These are phyloP conservation scores for Lycocerus yunnanus DNA, from an alignment of 2,888 invertebrate genomes.

Conservation along the genomic window DNA sequence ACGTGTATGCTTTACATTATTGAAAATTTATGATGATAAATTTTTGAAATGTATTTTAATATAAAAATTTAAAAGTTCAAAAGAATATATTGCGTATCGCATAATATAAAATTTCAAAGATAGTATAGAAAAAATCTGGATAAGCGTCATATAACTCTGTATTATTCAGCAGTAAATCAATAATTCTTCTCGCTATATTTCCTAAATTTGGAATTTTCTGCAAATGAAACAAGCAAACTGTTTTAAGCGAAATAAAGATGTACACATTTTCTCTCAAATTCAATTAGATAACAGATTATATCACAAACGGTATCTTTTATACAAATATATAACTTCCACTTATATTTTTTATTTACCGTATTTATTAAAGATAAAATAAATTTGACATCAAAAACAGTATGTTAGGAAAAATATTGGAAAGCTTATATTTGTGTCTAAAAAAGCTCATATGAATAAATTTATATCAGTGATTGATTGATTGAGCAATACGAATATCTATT, in stretches of 20 bases:
- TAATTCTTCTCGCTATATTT: conserved; percentile 4
- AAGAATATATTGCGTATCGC: conserved; percentile 2
- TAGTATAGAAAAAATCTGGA: conserved; percentile 3
- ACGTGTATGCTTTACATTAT: neutral
- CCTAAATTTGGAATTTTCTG: conserved; percentile 1
- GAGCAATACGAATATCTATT: neutral
- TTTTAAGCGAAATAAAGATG: conserved; percentile 1
- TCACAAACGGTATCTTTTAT: neutral
- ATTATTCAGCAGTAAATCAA: conserved; percentile 4
- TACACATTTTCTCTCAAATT: neutral
- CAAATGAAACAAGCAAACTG: conserved; percentile 2
- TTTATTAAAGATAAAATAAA: neutral
- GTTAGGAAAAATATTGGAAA: neutral
- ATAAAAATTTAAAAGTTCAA: neutral
- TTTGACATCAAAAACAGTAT: neutral
- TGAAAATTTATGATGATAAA: neutral
- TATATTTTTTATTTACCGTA: neutral
- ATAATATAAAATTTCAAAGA: conserved; percentile 3
- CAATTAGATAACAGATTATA: neutral
- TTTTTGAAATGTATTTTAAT: neutral
- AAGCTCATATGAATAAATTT: neutral
- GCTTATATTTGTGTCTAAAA: neutral
- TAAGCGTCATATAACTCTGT: conserved; percentile 5
- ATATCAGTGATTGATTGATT: neutral
- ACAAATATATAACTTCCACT: neutral